These are phyloP conservation scores for Agrypnia vestita DNA, from an alignment of 1,140 invertebrate species.

Conservation along the genomic window DNA sequence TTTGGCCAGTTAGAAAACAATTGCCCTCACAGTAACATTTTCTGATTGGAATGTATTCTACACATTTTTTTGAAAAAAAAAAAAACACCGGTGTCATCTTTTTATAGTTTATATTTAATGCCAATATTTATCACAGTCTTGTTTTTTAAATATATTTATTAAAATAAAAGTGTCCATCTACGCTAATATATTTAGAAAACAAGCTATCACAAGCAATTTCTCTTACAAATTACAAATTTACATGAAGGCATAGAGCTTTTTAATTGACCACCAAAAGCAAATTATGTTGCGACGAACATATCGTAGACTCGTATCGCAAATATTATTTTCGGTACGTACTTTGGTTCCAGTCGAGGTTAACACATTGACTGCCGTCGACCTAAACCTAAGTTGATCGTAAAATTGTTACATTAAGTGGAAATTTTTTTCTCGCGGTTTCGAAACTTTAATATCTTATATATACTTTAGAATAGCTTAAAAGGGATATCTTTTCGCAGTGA, in stretches of 20 bases:
- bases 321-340: constrained; percentile 18
- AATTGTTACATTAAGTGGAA: neutral
- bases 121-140: constrained; percentile 48
- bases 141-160: constrained; percentile 45
- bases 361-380: constrained; percentile 4
- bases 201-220: constrained; percentile 44
- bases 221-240: constrained; percentile 32
- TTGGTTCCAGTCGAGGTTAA: constrained; percentile 13
- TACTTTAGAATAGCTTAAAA: too few species aligned
- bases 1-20: constrained; percentile 42
- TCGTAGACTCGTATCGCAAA: neutral
- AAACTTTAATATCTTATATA: too few species aligned
- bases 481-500: too few species aligned
- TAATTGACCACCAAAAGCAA: constrained; percentile 43
- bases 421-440: too few species aligned
- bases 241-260: constrained; percentile 44
- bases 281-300: constrained; percentile 3
- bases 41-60: constrained; percentile 33
- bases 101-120: constrained; percentile 27
- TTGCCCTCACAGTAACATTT: constrained; percentile 30
- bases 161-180: constrained; percentile 21
- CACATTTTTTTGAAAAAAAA: neutral
- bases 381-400: neutral
- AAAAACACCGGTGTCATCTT: constrained; percentile 14
- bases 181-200: constrained; percentile 48